Percentiles rank a stretch among this genome's conserved stretches.
phyloP scores from a whole-genome alignment of 2,797 vertebrate genomes.

The Pterois miles region DNA sequence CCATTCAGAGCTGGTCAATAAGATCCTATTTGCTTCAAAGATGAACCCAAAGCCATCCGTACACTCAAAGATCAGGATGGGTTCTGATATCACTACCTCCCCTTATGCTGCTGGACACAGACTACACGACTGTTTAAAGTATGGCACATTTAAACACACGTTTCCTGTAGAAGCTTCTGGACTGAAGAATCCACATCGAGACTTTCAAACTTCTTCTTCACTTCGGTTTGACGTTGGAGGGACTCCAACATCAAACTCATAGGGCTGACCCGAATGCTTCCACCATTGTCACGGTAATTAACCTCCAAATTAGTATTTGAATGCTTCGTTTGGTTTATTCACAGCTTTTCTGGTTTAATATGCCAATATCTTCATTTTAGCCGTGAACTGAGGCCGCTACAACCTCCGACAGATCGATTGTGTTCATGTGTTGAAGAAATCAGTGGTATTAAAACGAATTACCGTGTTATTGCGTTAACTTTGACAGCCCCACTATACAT shows the following conservation, averaged over 20 bases:
- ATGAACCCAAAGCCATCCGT: constrained; percentile 44
- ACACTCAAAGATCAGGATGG: constrained; percentile 33
- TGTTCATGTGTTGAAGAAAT: too few species aligned
- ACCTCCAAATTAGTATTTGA: too few species aligned
- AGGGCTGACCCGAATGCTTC: too few species aligned
- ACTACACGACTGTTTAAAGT: constrained; percentile 56
- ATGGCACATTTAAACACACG: constrained; percentile 33
- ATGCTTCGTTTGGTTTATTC: too few species aligned
- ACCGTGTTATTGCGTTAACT: too few species aligned
- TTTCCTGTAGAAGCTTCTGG: constrained; percentile 11
- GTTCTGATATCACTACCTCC: constrained; percentile 45
- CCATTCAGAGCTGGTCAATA: constrained; percentile 50
- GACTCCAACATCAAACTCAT: constrained; percentile 48
- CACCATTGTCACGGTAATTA: too few species aligned
- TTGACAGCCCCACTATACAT: too few species aligned
- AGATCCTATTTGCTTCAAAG: constrained; percentile 45
- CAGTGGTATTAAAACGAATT: too few species aligned
- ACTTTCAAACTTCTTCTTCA: constrained; percentile 34
- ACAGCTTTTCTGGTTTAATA: too few species aligned
- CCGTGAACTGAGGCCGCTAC: too few species aligned
- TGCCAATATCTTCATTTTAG: too few species aligned
- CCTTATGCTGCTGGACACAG: constrained; percentile 68
- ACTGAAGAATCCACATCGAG: constrained; percentile 39
- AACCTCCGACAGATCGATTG: too few species aligned
- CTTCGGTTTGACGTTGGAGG: constrained; percentile 33